These are phyloP conservation scores for Danionella dracula DNA, from an alignment of 2,797 vertebrate species.

Conservation along the genomic window DNA sequence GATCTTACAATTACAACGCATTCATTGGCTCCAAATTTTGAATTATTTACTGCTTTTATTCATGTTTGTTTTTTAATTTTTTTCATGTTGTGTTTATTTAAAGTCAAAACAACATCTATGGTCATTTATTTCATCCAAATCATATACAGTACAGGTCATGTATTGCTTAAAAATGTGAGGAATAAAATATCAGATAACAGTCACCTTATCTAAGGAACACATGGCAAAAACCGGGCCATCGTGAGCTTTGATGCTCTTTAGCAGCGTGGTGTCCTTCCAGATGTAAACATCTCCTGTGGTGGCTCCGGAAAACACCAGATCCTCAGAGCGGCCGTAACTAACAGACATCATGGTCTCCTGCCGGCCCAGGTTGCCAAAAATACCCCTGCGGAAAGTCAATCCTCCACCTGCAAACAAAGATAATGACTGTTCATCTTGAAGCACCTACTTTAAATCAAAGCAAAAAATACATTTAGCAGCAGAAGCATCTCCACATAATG, in stretches of 20 bases:
- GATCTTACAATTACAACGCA: neutral
- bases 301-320: slow-evolving; percentile 88
- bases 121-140: no score
- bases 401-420: slow-evolving; percentile 76
- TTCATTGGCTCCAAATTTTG: no score
- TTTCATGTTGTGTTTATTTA: no score
- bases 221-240: slow-evolving; percentile 94
- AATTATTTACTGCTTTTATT: no score
- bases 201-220: slow-evolving; percentile 94
- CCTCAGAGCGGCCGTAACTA: slow-evolving; percentile 85
- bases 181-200: no score
- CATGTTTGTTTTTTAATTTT: no score
- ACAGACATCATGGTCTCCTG: slow-evolving; percentile 95
- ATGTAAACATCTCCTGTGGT: slow-evolving; percentile 93
- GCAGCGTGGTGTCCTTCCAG: slow-evolving; percentile 84
- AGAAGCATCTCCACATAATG: no score
- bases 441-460: no score
- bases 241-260: slow-evolving; percentile 92
- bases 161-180: no score
- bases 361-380: slow-evolving; percentile 80
- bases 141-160: no score
- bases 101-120: no score
- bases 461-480: no score
- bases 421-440: neutral
- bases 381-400: slow-evolving; percentile 83